Base-by-base conservation (phyloP, 2,797 vertebrate genomes). In the Eleutherodactylus coqui region DNA sequence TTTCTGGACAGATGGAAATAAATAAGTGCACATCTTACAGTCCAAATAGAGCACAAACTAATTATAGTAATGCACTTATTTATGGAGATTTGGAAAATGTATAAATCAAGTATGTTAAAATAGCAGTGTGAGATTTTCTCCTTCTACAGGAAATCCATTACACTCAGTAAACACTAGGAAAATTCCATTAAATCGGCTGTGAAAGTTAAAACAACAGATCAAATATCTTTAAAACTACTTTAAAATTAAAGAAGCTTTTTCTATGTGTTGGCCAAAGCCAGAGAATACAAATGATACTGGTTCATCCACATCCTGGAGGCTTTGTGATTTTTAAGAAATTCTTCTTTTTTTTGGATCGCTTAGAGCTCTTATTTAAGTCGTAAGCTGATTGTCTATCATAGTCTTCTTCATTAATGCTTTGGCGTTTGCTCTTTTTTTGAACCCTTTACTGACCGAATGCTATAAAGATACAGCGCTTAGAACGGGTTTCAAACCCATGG, bases 181-280 rank as follows among this genome's bases (percentile, higher is more conserved):
- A 55, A 83, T 29, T 75, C 32, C 69, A 83, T 60, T 75, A 83
- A 73, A 58, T 55, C 36, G 19, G 24, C 53, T 29, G 67, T 47
- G 70, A 83, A 83, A 83, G 70, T 73, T 75, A 83, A 60, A 83
- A 34, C 49, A 69, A 82, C 80, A 83, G 67, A 73, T 83, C 70
- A 62, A 73, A 75, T 75, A 47, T 75, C 82, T 32, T 24, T 58
- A 47, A 75, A 83, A 81, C 32, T 11, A 69, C 79, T 36, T n/a
- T n/a, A 11, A 70, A 47, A 36, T 70, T 34, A 60, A 27, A 78
- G 24, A 27, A 38, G 34, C 49, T 38, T 78, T 38, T 76, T 76
- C 27, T 24, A 21, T 21, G 47, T 3, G n/a, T 51, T 10, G 16
- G n/a, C 21, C 73, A 27, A 16, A 78, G 53, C 21, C 34, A 78